phyloP scores from a whole-genome alignment of 1,140 invertebrate genomes.

The Arctopsyche grandis region DNA sequence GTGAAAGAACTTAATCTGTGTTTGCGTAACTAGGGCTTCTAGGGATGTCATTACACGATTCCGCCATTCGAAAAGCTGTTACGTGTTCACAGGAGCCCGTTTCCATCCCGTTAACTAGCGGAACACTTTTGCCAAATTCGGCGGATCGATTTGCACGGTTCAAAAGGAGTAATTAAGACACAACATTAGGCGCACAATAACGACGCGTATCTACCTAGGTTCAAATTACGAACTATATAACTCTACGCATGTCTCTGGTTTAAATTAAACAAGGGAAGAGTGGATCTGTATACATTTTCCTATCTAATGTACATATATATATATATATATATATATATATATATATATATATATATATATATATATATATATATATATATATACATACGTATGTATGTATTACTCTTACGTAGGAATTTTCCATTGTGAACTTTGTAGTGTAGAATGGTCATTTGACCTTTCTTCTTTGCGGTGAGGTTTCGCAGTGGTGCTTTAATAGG shows the following conservation, averaged over 20 bases:
- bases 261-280: too few species aligned
- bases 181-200: not conserved
- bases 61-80: not conserved
- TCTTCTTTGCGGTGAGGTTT: not conserved
- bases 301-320: not conserved
- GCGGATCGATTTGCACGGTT: slow-evolving; percentile 9
- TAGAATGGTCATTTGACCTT: slow-evolving; percentile 18
- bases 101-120: not conserved
- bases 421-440: not conserved
- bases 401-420: not conserved
- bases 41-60: slow-evolving; percentile 26
- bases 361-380: not conserved
- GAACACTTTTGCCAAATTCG: slow-evolving; percentile 6
- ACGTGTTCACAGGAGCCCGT: not conserved
- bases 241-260: too few species aligned
- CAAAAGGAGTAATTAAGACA: slow-evolving; percentile 17
- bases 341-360: not conserved
- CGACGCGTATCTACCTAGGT: too few species aligned
- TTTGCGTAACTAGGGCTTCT: slow-evolving; percentile 15
- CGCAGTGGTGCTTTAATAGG: not conserved
- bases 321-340: not conserved
- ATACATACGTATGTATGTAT: not conserved
- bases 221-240: too few species aligned
- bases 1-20: slow-evolving; percentile 28
- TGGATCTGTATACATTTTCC: not conserved